Base-by-base conservation (phyloP, 2,888 invertebrate genomes). In the Chaetogeoica ovagalla region DNA sequence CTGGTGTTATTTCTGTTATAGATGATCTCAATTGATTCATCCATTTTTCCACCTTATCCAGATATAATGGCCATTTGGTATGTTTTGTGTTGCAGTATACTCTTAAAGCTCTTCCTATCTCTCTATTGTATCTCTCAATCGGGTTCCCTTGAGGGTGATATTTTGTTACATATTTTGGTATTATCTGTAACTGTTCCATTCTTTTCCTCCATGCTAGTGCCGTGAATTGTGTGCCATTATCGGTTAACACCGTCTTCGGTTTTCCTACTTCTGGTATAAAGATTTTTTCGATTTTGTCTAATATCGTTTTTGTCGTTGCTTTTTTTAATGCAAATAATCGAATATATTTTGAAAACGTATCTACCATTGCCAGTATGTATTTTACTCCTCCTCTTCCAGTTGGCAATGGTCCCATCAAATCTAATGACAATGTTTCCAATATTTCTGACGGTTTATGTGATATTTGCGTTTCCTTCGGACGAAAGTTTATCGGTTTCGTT, bases 311-410 rank as follows among this genome's bases (percentile, higher is more conserved):
- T 9, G 83, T 69, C 0, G 69, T 82, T 0, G 83, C 83, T 70
- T 69, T 82, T 59, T 68, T 72, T 13, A 82, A 17, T 15, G 79
- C 66, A 57, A 68, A 83, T 59, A 83, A 55, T 48, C 70, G 81
- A 13, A 82, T 68, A 69, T 62, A 82, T 75, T 83, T 83, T 6
- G 83, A 82, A 70, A 82, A 83, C 19, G 82, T 60, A 57, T 83
- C 82, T 2, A 81, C 15, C 7, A 82, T 62, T 8, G 83, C 83
- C 11, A 83, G 81, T 21, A 83, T 73, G 48, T 82, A 82, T 15
- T 60, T 48, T 3, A 73, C 73, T 1, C 81, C 79, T n/a, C 77
- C 82, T 30, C 73, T 48, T 30, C 70, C 52, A 37, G 21, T 59
- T 5, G 82, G 81, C 21, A 83, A 60, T 19, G 83, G 83, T 19